Base-by-base conservation (phyloP, 2,797 vertebrate genomes). In the Myripristis jacobus region DNA sequence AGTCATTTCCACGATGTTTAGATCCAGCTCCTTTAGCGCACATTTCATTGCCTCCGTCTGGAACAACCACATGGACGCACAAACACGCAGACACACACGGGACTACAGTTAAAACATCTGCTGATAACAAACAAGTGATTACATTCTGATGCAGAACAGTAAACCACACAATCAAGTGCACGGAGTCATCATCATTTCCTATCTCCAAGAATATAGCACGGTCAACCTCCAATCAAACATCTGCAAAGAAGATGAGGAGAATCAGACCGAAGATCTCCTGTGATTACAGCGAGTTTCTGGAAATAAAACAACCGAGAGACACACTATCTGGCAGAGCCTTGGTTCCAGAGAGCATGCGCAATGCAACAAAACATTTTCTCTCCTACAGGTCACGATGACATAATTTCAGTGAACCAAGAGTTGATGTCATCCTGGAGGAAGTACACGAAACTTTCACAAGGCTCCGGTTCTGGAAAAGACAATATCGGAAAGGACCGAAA, bases 1-100 rank as follows among this genome's bases (percentile, higher is more conserved):
- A 3, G 88, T 93, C 96, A 99, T 99, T 81, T 98, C 97, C 52
- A 98, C 94, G 19, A 98, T 90, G 70, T 98, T 98, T 84, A 99
- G 91, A 66, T 94, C 94, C 77, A 99, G 93, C 47, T 94, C 93
- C 84, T 94, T 93, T 82, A 99, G 81, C 12, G 90, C 94, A 61
- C 55, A 90, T 89, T 94, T 96, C 94, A 98, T 94, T 60, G 87
- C 92, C 89, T 95, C 94, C 29, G 95, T 94, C 98, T 99, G 89
- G 84, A 90, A 82, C 3, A 70, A 83, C 50, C 25, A 44, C 22
- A 53, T 13, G 21, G 47, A 51, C 48, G n/a, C 47, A 41, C 21
- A 25, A 5, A 53, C 65, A 83, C 51, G 82, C 24, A 22, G 6
- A 77, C 70, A 83, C 38, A 88, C 75, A 85, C 48, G 79, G 36